Evolutionary conservation across 2,113 vertebrate genomes (phyloP).

Genomic region (Puma concolor): DNA sequence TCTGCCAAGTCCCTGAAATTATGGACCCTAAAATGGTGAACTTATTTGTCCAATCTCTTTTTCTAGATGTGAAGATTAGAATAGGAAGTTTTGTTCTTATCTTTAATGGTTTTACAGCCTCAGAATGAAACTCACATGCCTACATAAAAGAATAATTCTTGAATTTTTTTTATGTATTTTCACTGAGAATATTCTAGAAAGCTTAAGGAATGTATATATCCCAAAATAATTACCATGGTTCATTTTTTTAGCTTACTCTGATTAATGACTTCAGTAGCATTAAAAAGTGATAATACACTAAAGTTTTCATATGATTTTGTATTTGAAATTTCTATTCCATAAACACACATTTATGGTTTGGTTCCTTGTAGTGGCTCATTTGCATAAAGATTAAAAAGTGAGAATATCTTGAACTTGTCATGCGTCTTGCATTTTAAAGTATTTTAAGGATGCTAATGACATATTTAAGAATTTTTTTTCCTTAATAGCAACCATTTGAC

Average conservation of each 20-base stretch:
- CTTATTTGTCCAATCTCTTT: constrained; percentile 80
- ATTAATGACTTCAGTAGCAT: not conserved
- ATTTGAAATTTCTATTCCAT: not conserved
- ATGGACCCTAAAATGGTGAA: constrained; percentile 81
- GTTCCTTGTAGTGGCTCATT: not conserved
- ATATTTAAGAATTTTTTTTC: not conserved
- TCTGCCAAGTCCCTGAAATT: constrained; percentile 79
- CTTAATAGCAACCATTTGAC: not conserved
- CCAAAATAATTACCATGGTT: constrained; percentile 72
- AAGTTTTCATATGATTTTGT: constrained; percentile 9
- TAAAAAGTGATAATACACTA: not conserved
- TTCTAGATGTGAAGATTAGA: constrained; percentile 83
- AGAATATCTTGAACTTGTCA: not conserved
- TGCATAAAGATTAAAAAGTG: not conserved
- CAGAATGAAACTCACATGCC: constrained; percentile 81
- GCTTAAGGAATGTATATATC: constrained; percentile 63
- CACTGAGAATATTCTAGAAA: constrained; percentile 74
- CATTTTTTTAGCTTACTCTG: constrained; percentile 47
- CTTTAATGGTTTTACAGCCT: constrained; percentile 79
- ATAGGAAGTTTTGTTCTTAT: constrained; percentile 80
- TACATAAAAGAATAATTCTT: constrained; percentile 80
- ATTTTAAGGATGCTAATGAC: not conserved
- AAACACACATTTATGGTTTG: not conserved
- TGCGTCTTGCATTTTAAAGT: not conserved
- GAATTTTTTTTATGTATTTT: constrained; percentile 78